Evolutionary conservation across 2,888 invertebrate genomes (phyloP).

Genomic region (Machimus rusticus): DNA sequence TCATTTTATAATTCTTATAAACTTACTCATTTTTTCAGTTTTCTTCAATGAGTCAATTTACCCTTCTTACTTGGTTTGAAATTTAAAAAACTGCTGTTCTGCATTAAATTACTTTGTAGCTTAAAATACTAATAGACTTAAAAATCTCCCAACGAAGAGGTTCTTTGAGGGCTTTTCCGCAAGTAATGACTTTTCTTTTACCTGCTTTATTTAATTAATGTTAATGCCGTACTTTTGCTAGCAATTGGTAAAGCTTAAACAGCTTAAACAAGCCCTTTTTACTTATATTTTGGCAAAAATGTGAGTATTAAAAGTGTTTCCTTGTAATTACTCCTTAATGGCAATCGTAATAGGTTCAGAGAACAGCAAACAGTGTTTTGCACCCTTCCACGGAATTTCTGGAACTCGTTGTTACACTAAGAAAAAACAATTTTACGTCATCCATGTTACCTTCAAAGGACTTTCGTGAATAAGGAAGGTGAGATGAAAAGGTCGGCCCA

Average conservation of each 20-base stretch:
- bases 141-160: not conserved
- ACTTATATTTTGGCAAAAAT: not conserved
- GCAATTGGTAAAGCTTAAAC: not conserved
- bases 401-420: not conserved
- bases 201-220: not conserved
- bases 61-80: not conserved
- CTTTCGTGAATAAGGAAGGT: not conserved
- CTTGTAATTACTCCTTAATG: not conserved
- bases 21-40: not conserved
- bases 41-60: not conserved
- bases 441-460: not conserved
- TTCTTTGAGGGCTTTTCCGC: not conserved
- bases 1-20: not conserved
- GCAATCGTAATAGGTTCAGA: not conserved
- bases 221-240: not conserved
- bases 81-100: not conserved
- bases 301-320: not conserved
- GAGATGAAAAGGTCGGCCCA: not conserved
- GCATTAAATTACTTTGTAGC: no score
- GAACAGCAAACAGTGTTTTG: not conserved
- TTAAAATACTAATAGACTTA: no score
- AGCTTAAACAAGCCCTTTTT: not conserved
- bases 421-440: not conserved
- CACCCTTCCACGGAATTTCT: not conserved
- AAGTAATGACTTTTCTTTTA: not conserved